Conservation (phyloP, 2,113 vertebrate genomes). For the Stercorarius parasiticus region DNA sequence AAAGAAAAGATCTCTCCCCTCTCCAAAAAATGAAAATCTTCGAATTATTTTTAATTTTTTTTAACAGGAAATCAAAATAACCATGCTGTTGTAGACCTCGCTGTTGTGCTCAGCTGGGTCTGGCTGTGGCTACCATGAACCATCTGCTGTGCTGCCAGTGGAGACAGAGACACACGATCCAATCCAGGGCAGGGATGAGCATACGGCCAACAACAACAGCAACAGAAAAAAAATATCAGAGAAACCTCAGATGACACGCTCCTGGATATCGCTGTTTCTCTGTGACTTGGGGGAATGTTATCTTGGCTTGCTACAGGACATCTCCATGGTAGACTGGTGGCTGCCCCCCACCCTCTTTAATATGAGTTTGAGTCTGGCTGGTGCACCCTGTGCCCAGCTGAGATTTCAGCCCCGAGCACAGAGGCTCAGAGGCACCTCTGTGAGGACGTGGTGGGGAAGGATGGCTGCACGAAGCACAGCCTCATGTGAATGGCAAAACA, state of each 20-base stretch:
- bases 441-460: background rate
- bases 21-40: background rate
- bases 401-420: background rate
- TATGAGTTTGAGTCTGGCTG: background rate
- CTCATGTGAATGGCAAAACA: background rate
- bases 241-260: background rate
- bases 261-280: background rate
- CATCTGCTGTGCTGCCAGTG: background rate
- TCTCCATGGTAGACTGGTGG: accelerated
- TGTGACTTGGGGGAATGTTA: accelerated
- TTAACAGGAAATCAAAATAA: background rate
- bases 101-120: background rate
- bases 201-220: background rate
- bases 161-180: accelerated
- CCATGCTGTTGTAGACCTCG: background rate
- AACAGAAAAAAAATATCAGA: background rate
- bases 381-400: background rate
- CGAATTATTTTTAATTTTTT: background rate
- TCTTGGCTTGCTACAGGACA: background rate
- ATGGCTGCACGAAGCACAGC: background rate
- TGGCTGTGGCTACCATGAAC: background rate
- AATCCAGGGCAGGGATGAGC: background rate
- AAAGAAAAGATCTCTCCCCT: background rate
- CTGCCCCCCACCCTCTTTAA: accelerated
- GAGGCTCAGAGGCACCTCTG: background rate